Percentiles rank a stretch among this genome's conserved stretches.
These are phyloP conservation scores for Pempheris klunzingeri DNA, from an alignment of 2,797 vertebrate species.

Conservation along the genomic window DNA sequence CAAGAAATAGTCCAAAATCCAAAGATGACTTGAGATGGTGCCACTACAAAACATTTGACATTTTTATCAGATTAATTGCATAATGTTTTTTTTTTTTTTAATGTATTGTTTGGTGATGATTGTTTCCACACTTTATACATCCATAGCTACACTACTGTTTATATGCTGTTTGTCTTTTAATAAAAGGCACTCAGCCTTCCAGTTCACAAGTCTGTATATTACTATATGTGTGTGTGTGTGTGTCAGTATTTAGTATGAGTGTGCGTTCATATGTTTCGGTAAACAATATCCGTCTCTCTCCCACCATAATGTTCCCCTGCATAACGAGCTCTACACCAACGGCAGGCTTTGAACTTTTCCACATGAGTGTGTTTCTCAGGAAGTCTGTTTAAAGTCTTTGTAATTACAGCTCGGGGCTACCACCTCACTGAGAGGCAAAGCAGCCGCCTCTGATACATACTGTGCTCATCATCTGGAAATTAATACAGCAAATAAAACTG, in stretches of 20 bases:
- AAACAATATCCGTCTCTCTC: slow-evolving; percentile 9
- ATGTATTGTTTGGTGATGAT: neutral
- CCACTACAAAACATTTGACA: neutral
- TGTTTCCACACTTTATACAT: slow-evolving; percentile 4
- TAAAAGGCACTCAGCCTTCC: neutral
- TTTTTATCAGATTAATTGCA: neutral
- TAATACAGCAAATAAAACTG: slow-evolving; percentile 73
- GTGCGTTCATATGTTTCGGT: slow-evolving; percentile 10
- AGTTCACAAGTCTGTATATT: neutral
- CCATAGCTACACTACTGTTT: neutral
- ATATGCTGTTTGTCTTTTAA: neutral
- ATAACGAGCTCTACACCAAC: slow-evolving; percentile 49
- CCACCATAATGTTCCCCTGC: slow-evolving; percentile 16
- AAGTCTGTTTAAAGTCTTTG: slow-evolving; percentile 78
- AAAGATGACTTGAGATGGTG: neutral
- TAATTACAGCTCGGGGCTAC: slow-evolving; percentile 80
- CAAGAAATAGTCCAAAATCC: neutral
- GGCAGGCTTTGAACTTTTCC: slow-evolving; percentile 77
- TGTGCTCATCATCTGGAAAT: slow-evolving; percentile 71
- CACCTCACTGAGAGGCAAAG: slow-evolving; percentile 69
- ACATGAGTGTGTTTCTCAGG: slow-evolving; percentile 71
- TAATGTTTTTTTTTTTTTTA: neutral
- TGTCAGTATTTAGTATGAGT: slow-evolving; percentile 15
- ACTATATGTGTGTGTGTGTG: slow-evolving; percentile 11
- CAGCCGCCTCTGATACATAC: slow-evolving; percentile 63